Conservation (phyloP, 2,888 invertebrate species). For the Lathronympha strigana region DNA sequence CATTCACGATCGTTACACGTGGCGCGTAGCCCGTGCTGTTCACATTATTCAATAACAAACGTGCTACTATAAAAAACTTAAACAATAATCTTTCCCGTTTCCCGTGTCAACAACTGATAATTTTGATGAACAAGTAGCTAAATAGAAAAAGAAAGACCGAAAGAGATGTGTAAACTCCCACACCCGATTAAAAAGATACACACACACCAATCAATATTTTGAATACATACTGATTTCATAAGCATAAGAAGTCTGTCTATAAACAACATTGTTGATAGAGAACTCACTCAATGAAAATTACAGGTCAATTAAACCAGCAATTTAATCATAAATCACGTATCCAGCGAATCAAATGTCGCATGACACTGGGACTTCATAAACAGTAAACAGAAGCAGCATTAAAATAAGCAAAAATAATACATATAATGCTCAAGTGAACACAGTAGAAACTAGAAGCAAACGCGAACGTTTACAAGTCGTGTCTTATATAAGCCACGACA, state of each 20-base stretch:
- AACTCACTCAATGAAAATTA: not conserved
- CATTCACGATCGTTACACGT: slow-evolving; percentile 50
- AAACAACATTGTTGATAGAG: not conserved
- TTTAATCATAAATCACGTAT: not conserved
- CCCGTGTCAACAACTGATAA: too few species aligned
- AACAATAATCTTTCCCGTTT: slow-evolving; percentile 4
- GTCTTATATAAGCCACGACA: slow-evolving; percentile 55
- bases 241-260: too few species aligned
- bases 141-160: not conserved
- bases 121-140: not conserved
- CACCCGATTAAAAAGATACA: not conserved
- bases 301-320: not conserved
- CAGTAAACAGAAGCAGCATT: slow-evolving; percentile 9
- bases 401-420: slow-evolving; percentile 17
- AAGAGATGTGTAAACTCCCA: too few species aligned
- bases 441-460: slow-evolving; percentile 16
- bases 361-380: slow-evolving; percentile 35
- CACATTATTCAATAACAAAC: slow-evolving; percentile 59
- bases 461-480: slow-evolving; percentile 25
- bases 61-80: slow-evolving; percentile 52
- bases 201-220: too few species aligned
- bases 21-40: slow-evolving; percentile 44
- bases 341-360: slow-evolving; percentile 31
- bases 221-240: too few species aligned
- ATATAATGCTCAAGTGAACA: slow-evolving; percentile 28